A percentile compares a stretch with the other conserved stretches of the same genome.
Evolutionary conservation across 1,140 invertebrate genomes (phyloP).

Genomic region (Eurosta solidaginis): DNA sequence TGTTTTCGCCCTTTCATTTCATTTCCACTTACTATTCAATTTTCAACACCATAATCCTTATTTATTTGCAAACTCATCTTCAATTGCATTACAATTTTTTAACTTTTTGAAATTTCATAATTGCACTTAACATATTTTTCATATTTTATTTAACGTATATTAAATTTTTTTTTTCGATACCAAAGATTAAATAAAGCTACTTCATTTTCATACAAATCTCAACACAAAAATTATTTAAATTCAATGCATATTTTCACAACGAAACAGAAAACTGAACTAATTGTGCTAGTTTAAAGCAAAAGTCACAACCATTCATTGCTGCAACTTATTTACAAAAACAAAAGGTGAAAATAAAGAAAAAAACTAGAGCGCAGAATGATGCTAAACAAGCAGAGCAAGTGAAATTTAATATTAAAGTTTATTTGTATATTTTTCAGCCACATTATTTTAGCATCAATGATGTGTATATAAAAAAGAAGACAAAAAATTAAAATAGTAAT

Average conservation of each 20-base stretch:
- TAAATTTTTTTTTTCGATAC: neutral
- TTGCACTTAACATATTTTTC: neutral
- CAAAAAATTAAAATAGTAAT: neutral
- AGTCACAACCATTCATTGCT: neutral
- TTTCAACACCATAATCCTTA: neutral
- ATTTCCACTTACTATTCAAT: neutral
- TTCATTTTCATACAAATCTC: neutral
- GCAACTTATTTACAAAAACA: neutral
- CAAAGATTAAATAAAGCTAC: neutral
- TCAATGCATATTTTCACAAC: neutral
- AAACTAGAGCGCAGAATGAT: neutral
- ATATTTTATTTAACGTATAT: neutral
- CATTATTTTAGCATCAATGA: neutral
- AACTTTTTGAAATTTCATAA: neutral
- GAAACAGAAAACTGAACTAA: neutral
- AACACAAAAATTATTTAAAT: neutral
- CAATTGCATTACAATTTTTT: neutral
- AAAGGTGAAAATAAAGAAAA: neutral
- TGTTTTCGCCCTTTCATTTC: neutral
- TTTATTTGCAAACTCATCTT: too few species aligned
- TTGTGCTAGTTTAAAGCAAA: neutral
- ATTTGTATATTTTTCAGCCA: neutral
- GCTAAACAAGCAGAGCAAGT: neutral
- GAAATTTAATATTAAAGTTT: neutral
- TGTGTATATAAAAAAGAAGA: too few species aligned